A percentile compares a stretch with the other conserved stretches of the same genome.
Evolutionary conservation across 2,888 invertebrate genomes (phyloP).

Genomic region (Ernsta delagoae): DNA sequence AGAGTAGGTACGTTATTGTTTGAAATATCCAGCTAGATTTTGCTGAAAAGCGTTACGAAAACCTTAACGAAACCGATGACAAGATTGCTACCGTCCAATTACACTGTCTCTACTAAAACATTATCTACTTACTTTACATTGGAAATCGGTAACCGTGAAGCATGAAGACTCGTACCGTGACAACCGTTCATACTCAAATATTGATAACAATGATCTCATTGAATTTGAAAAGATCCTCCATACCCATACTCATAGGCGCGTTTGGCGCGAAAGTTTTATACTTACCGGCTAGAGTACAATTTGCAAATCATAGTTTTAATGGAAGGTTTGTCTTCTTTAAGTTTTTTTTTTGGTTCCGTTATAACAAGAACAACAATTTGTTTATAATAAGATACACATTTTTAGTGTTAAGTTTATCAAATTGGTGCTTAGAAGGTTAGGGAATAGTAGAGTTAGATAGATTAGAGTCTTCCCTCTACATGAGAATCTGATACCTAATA

Average conservation of each 20-base stretch:
- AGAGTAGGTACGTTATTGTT: too few species aligned
- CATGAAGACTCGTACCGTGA: constrained; percentile 44
- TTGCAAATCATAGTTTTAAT: too few species aligned
- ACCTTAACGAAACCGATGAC: constrained; percentile 40
- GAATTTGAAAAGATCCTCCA: constrained; percentile 31
- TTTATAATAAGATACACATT: too few species aligned
- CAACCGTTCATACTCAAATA: constrained; percentile 41
- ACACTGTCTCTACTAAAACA: constrained; percentile 43
- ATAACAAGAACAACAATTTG: too few species aligned
- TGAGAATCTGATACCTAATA: too few species aligned
- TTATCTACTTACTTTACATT: constrained; percentile 40
- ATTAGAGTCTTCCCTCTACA: too few species aligned
- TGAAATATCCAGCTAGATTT: neutral
- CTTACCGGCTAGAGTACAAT: neutral
- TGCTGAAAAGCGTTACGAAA: constrained; percentile 36
- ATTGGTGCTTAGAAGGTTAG: too few species aligned
- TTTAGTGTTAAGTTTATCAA: too few species aligned
- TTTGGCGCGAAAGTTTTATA: neutral
- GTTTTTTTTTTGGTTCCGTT: too few species aligned
- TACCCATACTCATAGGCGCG: constrained; percentile 8
- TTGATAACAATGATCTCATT: constrained; percentile 36
- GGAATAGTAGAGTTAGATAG: too few species aligned
- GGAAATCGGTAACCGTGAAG: constrained; percentile 45
- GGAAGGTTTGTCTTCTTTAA: too few species aligned
- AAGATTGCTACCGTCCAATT: constrained; percentile 46